Percentiles rank a stretch among this genome's conserved stretches.
Evolutionary conservation across 2,888 invertebrate genomes (phyloP).

Genomic region (Latheticus oryzae): DNA sequence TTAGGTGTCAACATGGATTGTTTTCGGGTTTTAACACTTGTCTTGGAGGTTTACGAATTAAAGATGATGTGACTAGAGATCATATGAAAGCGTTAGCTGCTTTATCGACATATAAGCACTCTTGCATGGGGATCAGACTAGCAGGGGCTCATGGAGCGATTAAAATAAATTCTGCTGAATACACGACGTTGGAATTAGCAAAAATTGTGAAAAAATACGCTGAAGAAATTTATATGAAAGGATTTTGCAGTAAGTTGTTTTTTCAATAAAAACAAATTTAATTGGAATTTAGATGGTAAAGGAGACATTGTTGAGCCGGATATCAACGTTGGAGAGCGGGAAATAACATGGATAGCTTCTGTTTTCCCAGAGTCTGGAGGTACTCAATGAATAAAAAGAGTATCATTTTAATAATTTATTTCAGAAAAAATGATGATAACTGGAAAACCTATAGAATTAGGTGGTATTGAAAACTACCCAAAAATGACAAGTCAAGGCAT

Average conservation of each 20-base stretch:
- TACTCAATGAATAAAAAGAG: background rate
- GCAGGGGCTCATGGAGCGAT: constrained; percentile 60
- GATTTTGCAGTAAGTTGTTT: constrained; percentile 46
- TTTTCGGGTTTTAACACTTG: constrained; percentile 50
- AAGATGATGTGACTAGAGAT: constrained; percentile 55
- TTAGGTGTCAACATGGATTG: constrained; percentile 59
- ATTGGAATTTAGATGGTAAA: constrained; percentile 47
- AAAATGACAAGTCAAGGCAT: constrained; percentile 54
- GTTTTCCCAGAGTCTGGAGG: constrained; percentile 33
- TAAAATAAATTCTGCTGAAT: constrained; percentile 55
- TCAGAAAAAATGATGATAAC: constrained; percentile 40
- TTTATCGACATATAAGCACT: constrained; percentile 58
- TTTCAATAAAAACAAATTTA: constrained; percentile 3
- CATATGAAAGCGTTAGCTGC: constrained; percentile 60
- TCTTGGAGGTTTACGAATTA: constrained; percentile 59
- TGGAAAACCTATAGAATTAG: constrained; percentile 54
- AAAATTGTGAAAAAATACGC: constrained; percentile 54
- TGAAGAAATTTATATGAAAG: constrained; percentile 51
- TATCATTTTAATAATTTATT: constrained; percentile 22
- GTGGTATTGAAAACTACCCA: constrained; percentile 56
- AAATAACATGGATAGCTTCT: constrained; percentile 57
- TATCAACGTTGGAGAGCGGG: constrained; percentile 53
- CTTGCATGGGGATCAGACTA: constrained; percentile 58
- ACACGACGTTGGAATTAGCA: constrained; percentile 55
- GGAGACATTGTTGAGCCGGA: constrained; percentile 60